These are phyloP conservation scores for Euspilapteryx auroguttella DNA, from an alignment of 2,888 invertebrate species.

Conservation along the genomic window DNA sequence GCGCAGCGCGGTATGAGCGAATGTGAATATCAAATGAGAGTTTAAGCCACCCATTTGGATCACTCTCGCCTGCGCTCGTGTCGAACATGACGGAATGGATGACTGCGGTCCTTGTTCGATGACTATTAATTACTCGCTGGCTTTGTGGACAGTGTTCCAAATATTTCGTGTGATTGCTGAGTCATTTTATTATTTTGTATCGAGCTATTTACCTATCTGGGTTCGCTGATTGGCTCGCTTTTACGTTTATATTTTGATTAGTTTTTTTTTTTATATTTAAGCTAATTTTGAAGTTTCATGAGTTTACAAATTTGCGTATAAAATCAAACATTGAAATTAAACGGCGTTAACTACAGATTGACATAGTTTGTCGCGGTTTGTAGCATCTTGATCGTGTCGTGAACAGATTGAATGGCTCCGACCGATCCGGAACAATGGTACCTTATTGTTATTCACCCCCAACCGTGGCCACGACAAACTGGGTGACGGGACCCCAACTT, in stretches of 20 bases:
- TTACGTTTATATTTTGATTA: too few relatives aligned
- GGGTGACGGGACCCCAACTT: too few relatives aligned
- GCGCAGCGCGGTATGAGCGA: constrained; percentile 25
- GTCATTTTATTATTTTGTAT: too few relatives aligned
- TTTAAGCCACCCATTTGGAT: constrained; percentile 49
- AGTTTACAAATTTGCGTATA: too few relatives aligned
- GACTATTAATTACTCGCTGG: constrained; percentile 16
- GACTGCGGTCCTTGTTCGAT: constrained; percentile 31
- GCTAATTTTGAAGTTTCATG: too few relatives aligned
- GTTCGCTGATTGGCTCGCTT: too few relatives aligned
- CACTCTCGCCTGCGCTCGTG: constrained; percentile 36
- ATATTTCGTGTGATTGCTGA: too few relatives aligned
- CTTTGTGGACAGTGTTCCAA: neutral
- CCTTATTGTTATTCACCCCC: constrained; percentile 56
- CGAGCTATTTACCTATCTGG: too few relatives aligned
- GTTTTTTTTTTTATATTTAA: too few relatives aligned
- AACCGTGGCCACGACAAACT: constrained; percentile 31
- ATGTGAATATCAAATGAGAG: constrained; percentile 54
- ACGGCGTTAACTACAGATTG: constrained; percentile 1
- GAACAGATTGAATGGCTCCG: constrained; percentile 46
- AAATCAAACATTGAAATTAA: too few relatives aligned
- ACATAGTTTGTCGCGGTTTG: neutral
- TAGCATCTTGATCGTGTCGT: constrained; percentile 17
- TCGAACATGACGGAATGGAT: constrained; percentile 47
- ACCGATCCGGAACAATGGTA: constrained; percentile 38